A percentile compares a stretch with the other conserved stretches of the same genome.
These are phyloP conservation scores for Cyrtonyx montezumae DNA, from an alignment of 2,113 vertebrate species.

Conservation along the genomic window DNA sequence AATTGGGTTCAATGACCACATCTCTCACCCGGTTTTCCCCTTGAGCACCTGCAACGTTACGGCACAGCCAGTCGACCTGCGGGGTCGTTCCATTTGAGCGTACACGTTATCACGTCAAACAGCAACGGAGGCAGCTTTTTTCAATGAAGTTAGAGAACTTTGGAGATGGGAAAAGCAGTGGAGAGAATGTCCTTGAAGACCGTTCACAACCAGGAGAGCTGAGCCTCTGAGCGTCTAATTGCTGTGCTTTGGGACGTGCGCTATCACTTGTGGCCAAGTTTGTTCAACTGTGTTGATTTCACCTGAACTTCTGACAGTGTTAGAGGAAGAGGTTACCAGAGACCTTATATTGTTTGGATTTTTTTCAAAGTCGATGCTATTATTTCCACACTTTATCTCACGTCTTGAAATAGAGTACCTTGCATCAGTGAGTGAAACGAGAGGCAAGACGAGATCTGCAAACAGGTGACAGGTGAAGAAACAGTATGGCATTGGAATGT, in stretches of 20 bases:
- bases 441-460: slow-evolving; percentile 66
- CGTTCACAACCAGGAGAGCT: slow-evolving; percentile 42
- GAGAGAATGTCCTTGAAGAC: slow-evolving; percentile 63
- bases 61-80: slow-evolving; percentile 62
- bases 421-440: slow-evolving; percentile 44
- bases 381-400: slow-evolving; percentile 68
- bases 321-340: slow-evolving; percentile 67
- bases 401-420: slow-evolving; percentile 65
- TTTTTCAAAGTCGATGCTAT: slow-evolving; percentile 66
- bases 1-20: slow-evolving; percentile 66
- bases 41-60: slow-evolving; percentile 62
- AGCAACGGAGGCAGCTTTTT: slow-evolving; percentile 56
- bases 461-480: slow-evolving; percentile 55
- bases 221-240: slow-evolving; percentile 69
- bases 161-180: slow-evolving; percentile 21
- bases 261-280: slow-evolving; percentile 69
- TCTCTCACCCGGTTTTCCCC: slow-evolving; percentile 56
- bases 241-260: slow-evolving; percentile 55
- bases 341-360: slow-evolving; percentile 58
- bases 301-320: slow-evolving; percentile 65
- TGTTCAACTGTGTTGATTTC: slow-evolving; percentile 48
- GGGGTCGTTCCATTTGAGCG: slow-evolving; percentile 49
- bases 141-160: slow-evolving; percentile 28
- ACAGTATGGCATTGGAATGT: slow-evolving; percentile 65
- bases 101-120: not conserved